phyloP scores from a whole-genome alignment of 64 coral and sea anemone species.

The Montipora foliosa region DNA sequence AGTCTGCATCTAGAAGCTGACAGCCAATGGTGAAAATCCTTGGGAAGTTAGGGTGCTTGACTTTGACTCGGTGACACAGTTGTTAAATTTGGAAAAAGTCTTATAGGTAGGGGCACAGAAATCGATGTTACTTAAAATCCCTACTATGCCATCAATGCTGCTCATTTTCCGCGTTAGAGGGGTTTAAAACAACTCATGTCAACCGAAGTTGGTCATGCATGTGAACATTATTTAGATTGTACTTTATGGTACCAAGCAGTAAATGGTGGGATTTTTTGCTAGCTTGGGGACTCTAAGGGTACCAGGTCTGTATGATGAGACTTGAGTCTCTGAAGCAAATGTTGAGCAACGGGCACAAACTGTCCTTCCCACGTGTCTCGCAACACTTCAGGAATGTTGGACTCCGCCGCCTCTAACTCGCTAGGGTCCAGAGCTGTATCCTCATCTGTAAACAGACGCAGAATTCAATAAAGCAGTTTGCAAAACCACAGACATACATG shows the following conservation, averaged over 20 bases:
- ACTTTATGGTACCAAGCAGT: not conserved
- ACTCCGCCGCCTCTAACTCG: slow-evolving; percentile 54
- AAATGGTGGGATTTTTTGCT: not conserved
- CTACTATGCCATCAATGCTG: too few species aligned
- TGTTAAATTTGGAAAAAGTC: too few species aligned
- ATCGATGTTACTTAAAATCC: too few species aligned
- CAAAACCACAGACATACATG: too few species aligned
- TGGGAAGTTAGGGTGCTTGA: too few species aligned
- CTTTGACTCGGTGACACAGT: too few species aligned
- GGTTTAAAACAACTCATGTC: not conserved
- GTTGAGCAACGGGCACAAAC: slow-evolving; percentile 89
- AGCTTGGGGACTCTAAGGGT: slow-evolving; percentile 86
- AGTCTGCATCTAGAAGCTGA: too few species aligned
- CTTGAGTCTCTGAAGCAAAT: slow-evolving; percentile 84
- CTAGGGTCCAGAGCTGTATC: slow-evolving; percentile 76
- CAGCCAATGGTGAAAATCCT: too few species aligned
- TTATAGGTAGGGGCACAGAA: too few species aligned
- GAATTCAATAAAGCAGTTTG: not conserved
- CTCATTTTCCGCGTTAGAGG: too few species aligned
- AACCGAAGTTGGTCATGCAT: not conserved
- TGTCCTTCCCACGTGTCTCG: slow-evolving; percentile 89
- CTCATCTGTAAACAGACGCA: slow-evolving; percentile 73
- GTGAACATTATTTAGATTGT: not conserved
- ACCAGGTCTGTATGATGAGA: slow-evolving; percentile 95
- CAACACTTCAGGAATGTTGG: slow-evolving; percentile 59